A percentile compares a stretch with the other conserved stretches of the same genome.
phyloP scores from a whole-genome alignment of 2,888 invertebrate species.

The Oxycera nigricornis region DNA sequence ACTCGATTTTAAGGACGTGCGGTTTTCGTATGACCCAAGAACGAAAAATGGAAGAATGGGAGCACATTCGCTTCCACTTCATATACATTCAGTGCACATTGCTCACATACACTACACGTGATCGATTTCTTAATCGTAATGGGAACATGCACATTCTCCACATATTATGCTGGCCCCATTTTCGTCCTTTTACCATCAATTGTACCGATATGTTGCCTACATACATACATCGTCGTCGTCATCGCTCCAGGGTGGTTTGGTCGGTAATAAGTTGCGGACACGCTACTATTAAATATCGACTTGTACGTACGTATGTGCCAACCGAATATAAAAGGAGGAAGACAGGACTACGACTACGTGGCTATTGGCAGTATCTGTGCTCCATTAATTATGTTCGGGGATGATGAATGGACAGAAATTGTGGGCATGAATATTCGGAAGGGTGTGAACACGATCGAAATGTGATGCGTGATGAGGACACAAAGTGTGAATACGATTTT shows the following conservation, averaged over 20 bases:
- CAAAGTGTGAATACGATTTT: conserved; percentile 1
- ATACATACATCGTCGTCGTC: no score
- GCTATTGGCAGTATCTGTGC: conserved; percentile 7
- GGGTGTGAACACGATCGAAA: background rate
- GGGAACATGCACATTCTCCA: conserved; percentile 25
- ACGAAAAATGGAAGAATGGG: background rate
- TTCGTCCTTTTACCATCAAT: conserved; percentile 16
- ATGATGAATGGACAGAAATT: conserved; percentile 31
- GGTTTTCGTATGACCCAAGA: background rate
- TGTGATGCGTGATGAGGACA: background rate
- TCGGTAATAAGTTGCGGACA: conserved; percentile 34
- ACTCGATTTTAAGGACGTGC: background rate
- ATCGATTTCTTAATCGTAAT: conserved; percentile 40
- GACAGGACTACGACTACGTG: background rate
- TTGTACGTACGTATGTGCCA: background rate
- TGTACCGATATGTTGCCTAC: no score
- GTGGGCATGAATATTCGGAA: background rate
- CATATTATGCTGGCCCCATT: background rate
- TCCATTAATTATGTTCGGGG: conserved; percentile 16
- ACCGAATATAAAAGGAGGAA: background rate
- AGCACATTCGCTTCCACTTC: conserved; percentile 13
- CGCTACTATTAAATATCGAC: conserved; percentile 37
- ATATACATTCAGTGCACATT: conserved; percentile 29
- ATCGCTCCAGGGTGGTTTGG: background rate
- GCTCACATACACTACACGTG: conserved; percentile 27